These are phyloP conservation scores for Fissipunctia ypsillon DNA, from an alignment of 2,888 invertebrate genomes.

Conservation along the genomic window DNA sequence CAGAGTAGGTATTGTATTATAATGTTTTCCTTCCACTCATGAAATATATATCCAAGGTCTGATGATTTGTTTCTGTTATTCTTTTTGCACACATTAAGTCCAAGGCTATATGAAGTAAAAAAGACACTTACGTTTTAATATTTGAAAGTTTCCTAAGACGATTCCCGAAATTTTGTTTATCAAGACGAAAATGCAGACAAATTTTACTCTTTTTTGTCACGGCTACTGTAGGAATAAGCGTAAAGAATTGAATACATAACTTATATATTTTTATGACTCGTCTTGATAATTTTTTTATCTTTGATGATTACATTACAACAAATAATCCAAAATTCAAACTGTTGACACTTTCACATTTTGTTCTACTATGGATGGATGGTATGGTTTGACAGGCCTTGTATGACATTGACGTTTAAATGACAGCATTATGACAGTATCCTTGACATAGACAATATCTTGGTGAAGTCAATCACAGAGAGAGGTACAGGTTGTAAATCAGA, in stretches of 20 bases:
- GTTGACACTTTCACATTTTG: background rate
- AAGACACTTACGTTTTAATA: conserved; percentile 30
- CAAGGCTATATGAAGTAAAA: background rate
- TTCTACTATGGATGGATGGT: no score
- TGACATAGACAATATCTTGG: no score
- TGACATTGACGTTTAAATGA: conserved; percentile 19
- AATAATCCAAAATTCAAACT: conserved; percentile 1
- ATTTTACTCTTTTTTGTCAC: background rate
- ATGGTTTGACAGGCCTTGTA: conserved; percentile 9
- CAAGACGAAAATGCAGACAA: background rate
- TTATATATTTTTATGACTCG: conserved; percentile 5
- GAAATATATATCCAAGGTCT: background rate
- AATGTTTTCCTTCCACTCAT: background rate
- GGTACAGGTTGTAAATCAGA: no score
- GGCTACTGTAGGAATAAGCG: background rate
- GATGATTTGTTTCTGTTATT: background rate
- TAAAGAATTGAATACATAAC: conserved; percentile 14
- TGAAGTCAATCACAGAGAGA: no score
- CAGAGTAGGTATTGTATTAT: background rate
- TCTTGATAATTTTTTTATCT: background rate
- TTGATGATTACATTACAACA: conserved; percentile 21
- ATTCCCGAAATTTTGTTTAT: background rate
- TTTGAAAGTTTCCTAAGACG: background rate
- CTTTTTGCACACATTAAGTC: background rate
- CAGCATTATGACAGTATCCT: no score